Evolutionary conservation across 1,140 invertebrate genomes (phyloP).

Genomic region (Caerostris darwini): DNA sequence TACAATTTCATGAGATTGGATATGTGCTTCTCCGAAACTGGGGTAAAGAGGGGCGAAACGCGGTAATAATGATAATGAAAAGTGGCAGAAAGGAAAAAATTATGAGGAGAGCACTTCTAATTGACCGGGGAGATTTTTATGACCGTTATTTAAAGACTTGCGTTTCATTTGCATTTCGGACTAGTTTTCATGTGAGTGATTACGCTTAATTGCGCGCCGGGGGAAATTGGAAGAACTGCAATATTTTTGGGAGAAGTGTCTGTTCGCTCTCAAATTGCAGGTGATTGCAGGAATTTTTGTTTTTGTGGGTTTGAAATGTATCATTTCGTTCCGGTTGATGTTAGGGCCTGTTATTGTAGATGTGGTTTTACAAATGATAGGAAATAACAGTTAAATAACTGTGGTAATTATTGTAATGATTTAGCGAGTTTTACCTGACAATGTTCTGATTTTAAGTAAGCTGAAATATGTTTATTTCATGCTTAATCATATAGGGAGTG

Average conservation of each 20-base stretch:
- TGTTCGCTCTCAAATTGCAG: background rate
- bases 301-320: background rate
- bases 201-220: slow-evolving; percentile 24
- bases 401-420: too few species aligned
- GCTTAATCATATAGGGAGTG: too few species aligned
- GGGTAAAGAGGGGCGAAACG: background rate
- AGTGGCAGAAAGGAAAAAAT: background rate
- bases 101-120: slow-evolving; percentile 22
- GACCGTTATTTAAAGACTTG: slow-evolving; percentile 19
- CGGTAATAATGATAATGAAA: slow-evolving; percentile 52
- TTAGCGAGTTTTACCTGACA: too few species aligned
- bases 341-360: too few species aligned
- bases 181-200: slow-evolving; percentile 41
- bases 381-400: too few species aligned
- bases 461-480: too few species aligned
- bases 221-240: background rate
- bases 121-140: slow-evolving; percentile 51
- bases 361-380: too few species aligned
- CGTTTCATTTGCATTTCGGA: slow-evolving; percentile 46
- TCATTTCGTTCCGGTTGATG: background rate
- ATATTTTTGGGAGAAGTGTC: background rate
- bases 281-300: background rate
- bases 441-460: too few species aligned
- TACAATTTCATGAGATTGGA: slow-evolving; percentile 66
- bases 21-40: slow-evolving; percentile 12